phyloP scores from a whole-genome alignment of 2,888 invertebrate species.

The Lycia hirtaria region DNA sequence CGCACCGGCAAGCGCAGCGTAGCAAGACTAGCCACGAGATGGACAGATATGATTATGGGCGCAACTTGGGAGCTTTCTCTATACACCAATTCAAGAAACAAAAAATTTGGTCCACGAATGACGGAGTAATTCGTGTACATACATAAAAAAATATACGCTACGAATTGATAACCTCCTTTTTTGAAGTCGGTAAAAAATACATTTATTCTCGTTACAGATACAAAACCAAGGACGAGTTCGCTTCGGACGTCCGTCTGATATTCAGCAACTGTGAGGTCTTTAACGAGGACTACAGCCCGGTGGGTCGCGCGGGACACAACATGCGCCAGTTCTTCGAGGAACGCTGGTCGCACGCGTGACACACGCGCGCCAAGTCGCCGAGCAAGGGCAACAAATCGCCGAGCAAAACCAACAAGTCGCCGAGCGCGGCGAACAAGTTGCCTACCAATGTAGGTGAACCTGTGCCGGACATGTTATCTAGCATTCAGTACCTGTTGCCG shows the following conservation, averaged over 20 bases:
- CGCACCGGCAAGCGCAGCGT: no score
- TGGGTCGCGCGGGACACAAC: slow-evolving; percentile 97
- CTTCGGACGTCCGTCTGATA: slow-evolving; percentile 95
- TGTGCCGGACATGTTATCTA: background rate
- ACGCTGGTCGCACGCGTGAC: slow-evolving; percentile 86
- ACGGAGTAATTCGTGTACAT: no score
- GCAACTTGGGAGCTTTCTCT: no score
- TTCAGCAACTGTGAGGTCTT: slow-evolving; percentile 99
- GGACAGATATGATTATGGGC: no score
- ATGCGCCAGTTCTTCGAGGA: slow-evolving; percentile 97
- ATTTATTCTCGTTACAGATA: slow-evolving; percentile 86
- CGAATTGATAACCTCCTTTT: no score
- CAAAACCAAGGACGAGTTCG: slow-evolving; percentile 96
- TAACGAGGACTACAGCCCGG: slow-evolving; percentile 99
- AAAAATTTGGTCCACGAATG: no score
- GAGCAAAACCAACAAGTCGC: background rate
- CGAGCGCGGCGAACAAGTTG: background rate
- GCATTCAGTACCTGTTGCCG: no score
- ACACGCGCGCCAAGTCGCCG: slow-evolving; percentile 12
- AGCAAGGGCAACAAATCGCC: slow-evolving; percentile 1
- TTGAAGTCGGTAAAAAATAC: background rate
- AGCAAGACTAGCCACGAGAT: no score
- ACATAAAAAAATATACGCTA: no score
- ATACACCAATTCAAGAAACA: no score
- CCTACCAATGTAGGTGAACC: no score